Evolutionary conservation across 2,888 invertebrate genomes (phyloP), one percentile per base, ranked within the genome.

Genomic region (Thera obeliscata): DNA sequence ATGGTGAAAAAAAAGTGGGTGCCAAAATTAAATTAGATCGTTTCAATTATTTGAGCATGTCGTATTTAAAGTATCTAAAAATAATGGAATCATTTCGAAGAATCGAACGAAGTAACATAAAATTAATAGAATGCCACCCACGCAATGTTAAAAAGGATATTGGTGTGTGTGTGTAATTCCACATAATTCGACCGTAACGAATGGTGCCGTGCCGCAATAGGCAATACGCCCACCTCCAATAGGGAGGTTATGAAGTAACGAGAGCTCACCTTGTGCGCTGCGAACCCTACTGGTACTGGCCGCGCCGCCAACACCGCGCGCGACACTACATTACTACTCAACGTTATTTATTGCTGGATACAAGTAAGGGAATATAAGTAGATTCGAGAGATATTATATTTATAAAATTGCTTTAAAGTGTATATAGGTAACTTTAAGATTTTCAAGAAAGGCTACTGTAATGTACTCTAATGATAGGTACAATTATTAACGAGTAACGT

Each of bases 191-290:
- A 86, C 86, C 83, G 83, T 80, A 86, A 85, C 87, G 70, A 86
- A 85, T 81, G 87, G 86, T 87, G 87, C 89, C 87, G 91, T 93
- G 92, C 92, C 92, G 88, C 88, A 86, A 86, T 91, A 90, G 93
- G 93, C 93, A 92, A 93, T 89, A 93, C 91, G 93, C 93, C 93
- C 93, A 92, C 92, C 93, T 92, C 93, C 93, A 93, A 93, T 93
- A 93, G 92, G 91, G 93, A 92, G 92, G 90, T 88, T 90, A 59
- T 50, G 55, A 61, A 62, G 58, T 62, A 89, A 90, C 89, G 84
- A 91, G 91, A 91, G 92, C 91, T 91, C 93, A 89, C 92, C 91
- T 93, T 93, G 93, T 93, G 93, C 93, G 93, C 90, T 92, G 92
- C 93, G 89, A 90, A 90, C 91, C 90, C 91, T 91, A 91, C 89